phyloP scores from a whole-genome alignment of 2,888 invertebrate species.

The Lamellibrachia columna region DNA sequence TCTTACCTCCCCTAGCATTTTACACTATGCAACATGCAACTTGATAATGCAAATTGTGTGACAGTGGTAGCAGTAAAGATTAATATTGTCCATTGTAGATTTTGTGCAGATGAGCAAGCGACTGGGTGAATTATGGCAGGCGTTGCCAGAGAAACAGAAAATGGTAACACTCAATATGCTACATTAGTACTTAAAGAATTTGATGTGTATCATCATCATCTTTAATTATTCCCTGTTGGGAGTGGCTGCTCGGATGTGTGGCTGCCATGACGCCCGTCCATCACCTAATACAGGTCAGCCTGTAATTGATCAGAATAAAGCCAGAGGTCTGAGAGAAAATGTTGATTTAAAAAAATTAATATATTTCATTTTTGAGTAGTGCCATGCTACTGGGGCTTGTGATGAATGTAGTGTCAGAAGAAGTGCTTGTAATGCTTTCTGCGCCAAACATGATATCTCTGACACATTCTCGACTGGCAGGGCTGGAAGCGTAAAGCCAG shows the following conservation, averaged over 20 bases:
- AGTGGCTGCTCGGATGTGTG: no score
- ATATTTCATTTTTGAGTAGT: background rate
- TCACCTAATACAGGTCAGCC: background rate
- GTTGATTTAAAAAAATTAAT: background rate
- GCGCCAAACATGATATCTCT: background rate
- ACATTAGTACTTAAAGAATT: background rate
- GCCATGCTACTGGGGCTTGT: background rate
- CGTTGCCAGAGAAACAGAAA: constrained; percentile 73
- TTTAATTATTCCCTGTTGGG: no score
- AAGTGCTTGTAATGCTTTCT: background rate
- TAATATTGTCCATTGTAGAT: constrained; percentile 65
- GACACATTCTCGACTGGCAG: constrained; percentile 61
- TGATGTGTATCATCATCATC: background rate
- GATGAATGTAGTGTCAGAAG: background rate
- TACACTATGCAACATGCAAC: no score
- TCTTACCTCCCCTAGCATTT: no score
- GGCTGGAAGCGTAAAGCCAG: constrained; percentile 87
- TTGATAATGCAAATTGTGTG: background rate
- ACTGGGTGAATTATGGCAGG: constrained; percentile 88
- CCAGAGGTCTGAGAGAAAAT: background rate
- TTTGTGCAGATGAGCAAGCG: constrained; percentile 85
- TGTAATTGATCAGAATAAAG: no score
- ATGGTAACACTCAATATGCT: constrained; percentile 62
- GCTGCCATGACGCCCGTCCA: no score
- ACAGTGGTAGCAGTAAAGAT: background rate